Evolutionary conservation across 1,140 invertebrate species (phyloP).

Genomic region (Cydia amplana): DNA sequence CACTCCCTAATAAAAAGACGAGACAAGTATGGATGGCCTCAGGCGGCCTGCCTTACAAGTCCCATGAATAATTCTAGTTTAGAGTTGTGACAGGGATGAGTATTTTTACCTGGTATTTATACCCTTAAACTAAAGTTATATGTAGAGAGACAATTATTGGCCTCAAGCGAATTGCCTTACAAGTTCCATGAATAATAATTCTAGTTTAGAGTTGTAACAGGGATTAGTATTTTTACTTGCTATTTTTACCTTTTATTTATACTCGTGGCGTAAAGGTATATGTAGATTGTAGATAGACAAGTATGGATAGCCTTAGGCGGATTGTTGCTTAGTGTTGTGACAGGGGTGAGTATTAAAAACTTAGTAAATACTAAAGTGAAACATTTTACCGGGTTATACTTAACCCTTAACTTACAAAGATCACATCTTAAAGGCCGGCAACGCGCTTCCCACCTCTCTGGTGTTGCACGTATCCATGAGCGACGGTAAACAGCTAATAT

Average conservation of each 20-base stretch:
- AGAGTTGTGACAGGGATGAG: background rate
- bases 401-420: no score
- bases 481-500: no score
- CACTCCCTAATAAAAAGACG: slow-evolving; percentile 10
- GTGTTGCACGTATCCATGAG: no score
- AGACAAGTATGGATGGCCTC: slow-evolving; percentile 30
- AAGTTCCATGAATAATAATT: slow-evolving; percentile 21
- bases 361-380: no score
- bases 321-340: background rate
- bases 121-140: background rate
- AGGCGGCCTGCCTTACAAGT: slow-evolving; percentile 1
- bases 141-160: background rate
- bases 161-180: background rate
- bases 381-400: no score
- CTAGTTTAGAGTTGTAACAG: background rate
- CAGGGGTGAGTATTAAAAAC: background rate
- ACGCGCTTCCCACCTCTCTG: no score
- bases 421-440: no score
- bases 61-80: slow-evolving; percentile 26
- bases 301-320: slow-evolving; percentile 25
- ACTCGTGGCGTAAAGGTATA: background rate
- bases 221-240: slow-evolving; percentile 13
- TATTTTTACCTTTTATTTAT: background rate
- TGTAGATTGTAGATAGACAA: background rate
- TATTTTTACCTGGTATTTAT: slow-evolving; percentile 6